phyloP scores from a whole-genome alignment of 2,888 invertebrate species.

The Agrypnus murinus region DNA sequence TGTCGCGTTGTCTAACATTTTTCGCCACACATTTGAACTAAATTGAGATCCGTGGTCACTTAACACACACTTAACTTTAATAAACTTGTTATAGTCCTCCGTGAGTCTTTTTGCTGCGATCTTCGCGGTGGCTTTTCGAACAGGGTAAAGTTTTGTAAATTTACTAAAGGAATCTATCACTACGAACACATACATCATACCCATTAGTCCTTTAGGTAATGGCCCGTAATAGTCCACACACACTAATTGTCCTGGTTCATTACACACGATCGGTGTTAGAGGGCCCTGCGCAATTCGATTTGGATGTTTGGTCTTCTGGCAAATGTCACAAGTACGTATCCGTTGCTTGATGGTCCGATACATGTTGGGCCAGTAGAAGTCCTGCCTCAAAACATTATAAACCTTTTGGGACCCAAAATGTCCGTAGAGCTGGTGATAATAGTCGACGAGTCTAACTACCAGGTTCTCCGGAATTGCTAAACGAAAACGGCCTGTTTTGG shows the following conservation, averaged over 20 bases:
- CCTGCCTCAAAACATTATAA: conserved; percentile 14
- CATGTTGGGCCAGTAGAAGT: conserved; percentile 28
- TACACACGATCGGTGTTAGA: conserved; percentile 35
- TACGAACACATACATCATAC: conserved; percentile 55
- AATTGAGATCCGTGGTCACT: conserved; percentile 56
- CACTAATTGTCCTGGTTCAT: conserved; percentile 49
- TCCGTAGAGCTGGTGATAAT: conserved; percentile 14
- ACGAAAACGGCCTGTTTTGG: neutral
- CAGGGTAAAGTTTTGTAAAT: conserved; percentile 54
- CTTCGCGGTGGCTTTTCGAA: conserved; percentile 43
- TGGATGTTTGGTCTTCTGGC: conserved; percentile 45
- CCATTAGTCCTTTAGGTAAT: conserved; percentile 47
- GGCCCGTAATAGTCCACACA: conserved; percentile 52
- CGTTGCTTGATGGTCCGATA: neutral
- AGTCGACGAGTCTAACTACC: neutral
- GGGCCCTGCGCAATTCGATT: conserved; percentile 4
- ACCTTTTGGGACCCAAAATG: conserved; percentile 36
- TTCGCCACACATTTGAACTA: conserved; percentile 41
- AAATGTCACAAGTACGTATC: conserved; percentile 45
- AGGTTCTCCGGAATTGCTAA: neutral
- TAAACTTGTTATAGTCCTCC: conserved; percentile 10
- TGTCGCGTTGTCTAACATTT: conserved; percentile 18
- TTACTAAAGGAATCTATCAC: conserved; percentile 57
- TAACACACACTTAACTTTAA: neutral
- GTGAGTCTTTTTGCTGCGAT: neutral